Base-by-base conservation (phyloP, 2,797 vertebrate species). In the Uromys caudimaculatus region DNA sequence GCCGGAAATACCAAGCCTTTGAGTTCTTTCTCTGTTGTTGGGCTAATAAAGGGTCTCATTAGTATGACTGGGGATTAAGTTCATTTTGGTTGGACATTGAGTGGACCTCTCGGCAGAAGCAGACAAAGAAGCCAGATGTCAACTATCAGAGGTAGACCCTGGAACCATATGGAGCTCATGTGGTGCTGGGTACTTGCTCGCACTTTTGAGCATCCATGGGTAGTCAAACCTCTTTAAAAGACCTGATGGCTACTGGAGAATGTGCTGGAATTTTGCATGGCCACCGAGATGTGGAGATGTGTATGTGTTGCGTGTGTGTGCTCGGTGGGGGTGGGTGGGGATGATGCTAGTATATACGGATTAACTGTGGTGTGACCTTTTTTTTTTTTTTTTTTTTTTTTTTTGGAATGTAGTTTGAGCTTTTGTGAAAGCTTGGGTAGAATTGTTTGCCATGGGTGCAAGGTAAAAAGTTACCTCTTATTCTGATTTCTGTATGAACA, bases 1-100 rank as follows among this genome's bases (percentile, higher is more conserved):
- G 7, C 82, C 75, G 41, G 79, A 95, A 97, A 95, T 86, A 93
- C 47, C 69, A 95, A 44, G 92, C 93, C 95, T 93, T 93, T n/a
- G 38, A 89, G 89, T 75, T 95, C 82, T 97, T 92, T 90, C 93
- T 69, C 9, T 84, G 87, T 94, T 96, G 75, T 93, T 97, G 95
- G 38, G 14, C 1, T 87, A 21, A 0, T 75, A 69, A 92, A 94
- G 81, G 64, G 54, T 71, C 96, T 94, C 71, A 92, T 75, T 93
- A 82, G 90, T 90, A 95, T 93, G 94, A 96, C 69, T 75, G 76
- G 95, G 54, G 69, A 0, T 54, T 21, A 71, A 88, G 64, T 85
- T 94, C 35, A 32, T 96, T 89, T 96, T 77, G 92, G 21, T 58
- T 88, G 77, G 21, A 78, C 0, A 0, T 90, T 86, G 86, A 90